phyloP scores from a whole-genome alignment of 2,888 invertebrate species.

The Hirudinaria manillensis region DNA sequence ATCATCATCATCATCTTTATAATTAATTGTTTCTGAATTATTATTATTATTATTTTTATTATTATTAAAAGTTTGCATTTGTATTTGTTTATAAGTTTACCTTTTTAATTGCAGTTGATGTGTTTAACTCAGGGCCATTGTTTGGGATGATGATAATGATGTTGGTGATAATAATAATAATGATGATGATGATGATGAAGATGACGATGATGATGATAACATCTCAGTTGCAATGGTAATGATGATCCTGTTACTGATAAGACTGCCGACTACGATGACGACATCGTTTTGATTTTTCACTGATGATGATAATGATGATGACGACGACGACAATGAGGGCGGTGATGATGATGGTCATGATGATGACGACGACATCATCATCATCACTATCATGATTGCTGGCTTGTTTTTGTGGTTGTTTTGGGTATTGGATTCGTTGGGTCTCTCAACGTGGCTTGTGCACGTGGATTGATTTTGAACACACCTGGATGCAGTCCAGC shows the following conservation, averaged over 20 bases:
- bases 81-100: background rate
- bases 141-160: constrained; percentile 15
- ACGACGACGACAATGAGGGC: constrained; percentile 36
- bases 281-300: no score
- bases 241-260: constrained; percentile 11
- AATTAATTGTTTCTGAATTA: background rate
- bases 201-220: constrained; percentile 13
- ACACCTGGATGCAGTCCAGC: no score
- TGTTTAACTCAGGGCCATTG: no score
- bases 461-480: no score
- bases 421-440: background rate
- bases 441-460: background rate
- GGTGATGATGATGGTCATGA: constrained; percentile 35
- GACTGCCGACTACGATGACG: constrained; percentile 23
- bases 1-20: no score
- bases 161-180: background rate
- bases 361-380: constrained; percentile 16
- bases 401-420: background rate
- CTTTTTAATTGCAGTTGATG: background rate
- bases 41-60: background rate
- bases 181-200: background rate
- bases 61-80: background rate
- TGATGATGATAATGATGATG: constrained; percentile 36
- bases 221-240: constrained; percentile 14
- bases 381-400: constrained; percentile 31